phyloP scores from a whole-genome alignment of 2,888 invertebrate species.

The Coenonympha arcania region DNA sequence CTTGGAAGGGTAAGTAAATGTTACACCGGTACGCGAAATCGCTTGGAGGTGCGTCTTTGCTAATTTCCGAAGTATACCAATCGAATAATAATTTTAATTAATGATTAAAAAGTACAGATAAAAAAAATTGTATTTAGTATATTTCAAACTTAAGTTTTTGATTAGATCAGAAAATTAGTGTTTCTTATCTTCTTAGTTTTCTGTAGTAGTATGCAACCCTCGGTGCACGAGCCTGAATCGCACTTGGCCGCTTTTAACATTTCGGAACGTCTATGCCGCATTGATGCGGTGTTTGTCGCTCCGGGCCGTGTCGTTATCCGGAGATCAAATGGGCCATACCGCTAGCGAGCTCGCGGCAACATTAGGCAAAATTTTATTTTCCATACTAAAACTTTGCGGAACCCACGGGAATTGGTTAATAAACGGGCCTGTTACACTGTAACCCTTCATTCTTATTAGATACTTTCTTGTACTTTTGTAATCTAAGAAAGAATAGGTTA shows the following conservation, averaged over 20 bases:
- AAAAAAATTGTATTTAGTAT: no score
- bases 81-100: no score
- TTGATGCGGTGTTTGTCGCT: conserved; percentile 50
- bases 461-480: conserved; percentile 7
- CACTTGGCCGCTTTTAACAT: conserved; percentile 8
- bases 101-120: no score
- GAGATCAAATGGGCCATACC: conserved; percentile 58
- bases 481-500: background rate
- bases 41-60: no score
- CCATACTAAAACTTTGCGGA: conserved; percentile 40
- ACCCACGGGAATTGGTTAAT: conserved; percentile 46
- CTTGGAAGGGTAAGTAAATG: no score
- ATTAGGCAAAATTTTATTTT: conserved; percentile 55
- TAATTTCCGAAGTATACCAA: no score
- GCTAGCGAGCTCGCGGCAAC: conserved; percentile 41
- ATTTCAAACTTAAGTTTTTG: no score
- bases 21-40: no score
- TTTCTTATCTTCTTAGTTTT: no score
- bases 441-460: conserved; percentile 16
- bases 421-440: conserved; percentile 20
- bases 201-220: background rate
- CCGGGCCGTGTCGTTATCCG: conserved; percentile 50
- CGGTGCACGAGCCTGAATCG: no score
- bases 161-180: no score
- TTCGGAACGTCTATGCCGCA: conserved; percentile 41